Base-by-base conservation (phyloP, 1,140 invertebrate genomes). In the Trinorchestia longiramus region DNA sequence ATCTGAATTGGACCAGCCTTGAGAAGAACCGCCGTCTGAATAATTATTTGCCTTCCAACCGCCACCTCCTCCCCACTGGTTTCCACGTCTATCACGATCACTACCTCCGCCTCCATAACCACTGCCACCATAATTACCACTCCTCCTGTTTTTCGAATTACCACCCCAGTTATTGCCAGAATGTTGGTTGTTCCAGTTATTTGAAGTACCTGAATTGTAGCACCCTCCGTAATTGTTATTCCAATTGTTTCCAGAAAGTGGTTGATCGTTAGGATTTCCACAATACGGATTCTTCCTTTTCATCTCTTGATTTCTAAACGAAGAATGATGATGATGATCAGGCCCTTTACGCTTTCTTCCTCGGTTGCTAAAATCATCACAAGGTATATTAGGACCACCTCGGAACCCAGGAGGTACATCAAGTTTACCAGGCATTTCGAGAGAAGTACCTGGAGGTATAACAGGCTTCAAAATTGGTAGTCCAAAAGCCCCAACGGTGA, bases 241-340 rank as follows among this genome's bases (percentile, higher is more conserved):
- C 62, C 62, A 77, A 77, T 77, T 77, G 62, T 77, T 77, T 77
- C 62, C 62, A 77, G 28, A 1, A 15, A 28, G 62, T 77, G 62
- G 62, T 28, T 77, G 62, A 77, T 77, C 62, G 62, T 77, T 36
- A 23, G 62, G 62, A 77, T 43, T 43, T 1, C 88, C 88, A 36
- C 88, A 90, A 43, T 90, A 90, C 6, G 88, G 88, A 90, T 90
- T 90, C 43, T 43, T 90, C 88, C 88, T 90, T 28, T 90, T 90
- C 43, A 43, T 43, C 43, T 90, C 88, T 43, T 41, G 88, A 43
- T 90, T 90, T 90, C 43, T 90, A 42, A 43, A 90, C 41, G 88
- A 77, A 77, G 62, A 77, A 3, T 15, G 15, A 23, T 53, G 47
- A 53, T 53, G 47, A n/a, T 53, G 47, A 77, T 77, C 62, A 77